phyloP scores from a whole-genome alignment of 53 echinoderm and acorn worm genomes.

The Paelopatides confundens region DNA sequence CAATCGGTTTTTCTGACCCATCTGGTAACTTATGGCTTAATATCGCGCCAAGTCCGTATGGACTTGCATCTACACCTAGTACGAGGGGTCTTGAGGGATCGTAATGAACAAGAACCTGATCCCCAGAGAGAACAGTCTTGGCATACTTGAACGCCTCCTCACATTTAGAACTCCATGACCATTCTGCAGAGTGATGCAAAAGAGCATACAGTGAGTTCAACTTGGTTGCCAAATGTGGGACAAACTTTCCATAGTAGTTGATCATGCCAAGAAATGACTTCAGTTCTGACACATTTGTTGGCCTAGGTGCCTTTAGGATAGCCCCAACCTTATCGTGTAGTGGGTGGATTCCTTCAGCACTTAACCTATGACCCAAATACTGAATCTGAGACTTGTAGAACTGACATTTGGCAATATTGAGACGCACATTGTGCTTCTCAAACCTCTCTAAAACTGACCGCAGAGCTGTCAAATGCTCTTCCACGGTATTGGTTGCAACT shows the following conservation, averaged over 20 bases:
- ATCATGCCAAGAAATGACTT: too few relatives aligned
- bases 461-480: constrained; percentile 27
- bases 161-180: constrained; percentile 14
- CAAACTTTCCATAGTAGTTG: too few relatives aligned
- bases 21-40: neutral
- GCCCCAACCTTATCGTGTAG: constrained; percentile 37
- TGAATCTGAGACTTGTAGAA: neutral
- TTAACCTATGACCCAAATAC: constrained; percentile 45
- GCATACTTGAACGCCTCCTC: constrained; percentile 19
- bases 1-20: neutral
- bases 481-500: neutral
- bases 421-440: constrained; percentile 23
- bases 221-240: too few relatives aligned
- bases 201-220: too few relatives aligned
- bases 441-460: neutral
- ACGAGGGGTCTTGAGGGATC: constrained; percentile 34
- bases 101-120: constrained; percentile 19
- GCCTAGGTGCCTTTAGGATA: too few relatives aligned
- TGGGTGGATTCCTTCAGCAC: constrained; percentile 22
- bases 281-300: constrained; percentile 61
- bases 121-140: constrained; percentile 26
- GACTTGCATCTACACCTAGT: constrained; percentile 54
- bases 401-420: constrained; percentile 21
- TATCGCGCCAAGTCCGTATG: constrained; percentile 57
- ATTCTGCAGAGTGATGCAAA: constrained; percentile 39